Evolutionary conservation across 2,888 invertebrate species (phyloP).

Genomic region (Polylopha cassiicola): DNA sequence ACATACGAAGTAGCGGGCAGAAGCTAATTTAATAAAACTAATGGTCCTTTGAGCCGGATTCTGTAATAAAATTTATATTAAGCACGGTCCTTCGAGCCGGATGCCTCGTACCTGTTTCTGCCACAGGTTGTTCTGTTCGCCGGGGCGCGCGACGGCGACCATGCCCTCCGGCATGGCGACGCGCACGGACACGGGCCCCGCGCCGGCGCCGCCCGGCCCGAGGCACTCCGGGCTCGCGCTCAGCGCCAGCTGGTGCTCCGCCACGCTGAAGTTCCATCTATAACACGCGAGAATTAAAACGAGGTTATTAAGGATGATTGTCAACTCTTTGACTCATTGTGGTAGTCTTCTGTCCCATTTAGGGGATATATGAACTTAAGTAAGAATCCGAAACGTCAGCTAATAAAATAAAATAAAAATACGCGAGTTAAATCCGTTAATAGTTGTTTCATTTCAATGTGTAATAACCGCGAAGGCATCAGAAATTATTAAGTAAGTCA

Average conservation of each 20-base stretch:
- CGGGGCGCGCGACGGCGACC: conserved; percentile 81
- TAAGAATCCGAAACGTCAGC: too few species aligned
- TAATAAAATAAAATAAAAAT: too few species aligned
- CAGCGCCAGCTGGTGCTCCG: conserved; percentile 86
- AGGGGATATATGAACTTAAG: too few species aligned
- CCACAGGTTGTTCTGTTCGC: conserved; percentile 82
- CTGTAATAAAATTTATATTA: neutral
- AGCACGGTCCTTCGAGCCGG: neutral
- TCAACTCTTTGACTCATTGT: too few species aligned
- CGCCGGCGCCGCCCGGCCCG: conserved; percentile 28
- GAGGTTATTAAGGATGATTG: too few species aligned
- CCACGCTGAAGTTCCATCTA: conserved; percentile 98
- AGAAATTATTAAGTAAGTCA: too few species aligned
- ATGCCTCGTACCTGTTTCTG: conserved; percentile 80
- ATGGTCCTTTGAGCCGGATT: too few species aligned
- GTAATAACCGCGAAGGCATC: neutral
- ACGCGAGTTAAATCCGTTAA: too few species aligned
- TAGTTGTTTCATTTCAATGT: too few species aligned
- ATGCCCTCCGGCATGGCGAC: conserved; percentile 84
- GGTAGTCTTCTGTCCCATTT: too few species aligned
- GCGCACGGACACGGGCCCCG: conserved; percentile 64
- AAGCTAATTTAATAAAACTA: too few species aligned
- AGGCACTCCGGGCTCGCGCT: conserved; percentile 73
- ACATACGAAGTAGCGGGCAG: too few species aligned
- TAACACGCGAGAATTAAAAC: conserved; percentile 27